Percentiles rank a stretch among this genome's conserved stretches.
These are phyloP conservation scores for Danio tinwini DNA, from an alignment of 2,797 vertebrate species.

Conservation along the genomic window DNA sequence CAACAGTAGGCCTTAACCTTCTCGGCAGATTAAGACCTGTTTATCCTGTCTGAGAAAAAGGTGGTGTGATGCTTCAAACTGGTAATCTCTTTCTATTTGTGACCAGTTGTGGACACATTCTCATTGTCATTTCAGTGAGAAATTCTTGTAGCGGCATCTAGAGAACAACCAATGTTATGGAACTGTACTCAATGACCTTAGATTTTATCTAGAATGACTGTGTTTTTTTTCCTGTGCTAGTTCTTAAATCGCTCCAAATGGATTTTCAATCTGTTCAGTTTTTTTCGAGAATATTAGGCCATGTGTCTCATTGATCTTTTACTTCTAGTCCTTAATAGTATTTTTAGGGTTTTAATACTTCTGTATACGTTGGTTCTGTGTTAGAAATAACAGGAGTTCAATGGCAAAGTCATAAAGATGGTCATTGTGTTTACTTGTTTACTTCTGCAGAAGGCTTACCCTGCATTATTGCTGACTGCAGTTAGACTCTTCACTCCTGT, in stretches of 20 bases:
- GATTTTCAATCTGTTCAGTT: conserved; percentile 3
- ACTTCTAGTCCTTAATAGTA: neutral
- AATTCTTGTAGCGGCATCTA: neutral
- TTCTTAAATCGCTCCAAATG: neutral
- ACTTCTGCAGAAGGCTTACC: conserved; percentile 77
- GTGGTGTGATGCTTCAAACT: neutral
- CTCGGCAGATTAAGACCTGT: conserved; percentile 4
- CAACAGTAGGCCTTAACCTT: neutral
- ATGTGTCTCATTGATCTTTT: neutral
- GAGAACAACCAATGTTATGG: neutral
- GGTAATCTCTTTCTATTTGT: conserved; percentile 28
- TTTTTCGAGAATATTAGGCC: neutral
- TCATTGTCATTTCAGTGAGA: neutral
- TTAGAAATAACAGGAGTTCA: neutral
- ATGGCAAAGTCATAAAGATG: neutral
- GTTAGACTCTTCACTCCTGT: conserved; percentile 89
- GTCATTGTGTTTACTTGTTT: neutral
- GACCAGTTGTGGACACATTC: neutral
- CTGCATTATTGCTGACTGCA: conserved; percentile 97
- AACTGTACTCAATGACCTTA: neutral
- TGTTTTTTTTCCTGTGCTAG: neutral
- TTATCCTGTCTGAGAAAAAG: neutral
- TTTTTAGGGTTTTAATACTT: neutral
- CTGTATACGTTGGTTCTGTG: neutral
- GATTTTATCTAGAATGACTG: neutral